These are phyloP conservation scores for Anolis carolinensis DNA, from an alignment of 2,113 vertebrate genomes.

Conservation along the genomic window DNA sequence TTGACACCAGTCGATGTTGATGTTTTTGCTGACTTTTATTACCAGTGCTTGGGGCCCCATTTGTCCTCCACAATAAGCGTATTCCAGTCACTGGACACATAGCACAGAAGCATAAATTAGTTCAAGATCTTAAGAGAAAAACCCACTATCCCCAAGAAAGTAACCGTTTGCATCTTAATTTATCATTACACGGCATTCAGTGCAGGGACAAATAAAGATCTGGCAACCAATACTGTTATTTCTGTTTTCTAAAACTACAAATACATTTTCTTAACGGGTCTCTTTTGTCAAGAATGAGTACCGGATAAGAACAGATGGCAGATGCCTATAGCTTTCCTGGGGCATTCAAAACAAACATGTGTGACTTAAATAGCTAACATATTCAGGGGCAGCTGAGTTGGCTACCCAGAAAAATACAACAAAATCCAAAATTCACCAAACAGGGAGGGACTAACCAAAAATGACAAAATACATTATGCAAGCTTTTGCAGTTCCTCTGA, in stretches of 20 bases:
- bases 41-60: neutral
- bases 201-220: neutral
- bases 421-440: too few relatives aligned
- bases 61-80: neutral
- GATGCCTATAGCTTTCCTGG: neutral
- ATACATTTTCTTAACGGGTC: constrained; percentile 1
- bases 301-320: constrained; percentile 5
- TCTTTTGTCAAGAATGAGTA: neutral
- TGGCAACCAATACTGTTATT: neutral
- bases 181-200: neutral
- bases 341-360: neutral
- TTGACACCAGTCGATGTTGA: constrained; percentile 8
- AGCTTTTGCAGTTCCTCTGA: too few relatives aligned
- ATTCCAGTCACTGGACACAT: neutral
- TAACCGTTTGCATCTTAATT: neutral
- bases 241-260: neutral
- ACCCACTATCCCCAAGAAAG: neutral
- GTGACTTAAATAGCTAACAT: constrained; percentile 10
- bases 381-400: neutral
- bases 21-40: neutral
- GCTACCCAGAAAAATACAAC: too few relatives aligned
- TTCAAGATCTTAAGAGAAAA: neutral
- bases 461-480: too few relatives aligned
- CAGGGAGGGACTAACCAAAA: too few relatives aligned
- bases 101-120: neutral